A percentile compares a stretch with the other conserved stretches of the same genome.
phyloP scores from a whole-genome alignment of 2,888 invertebrate genomes.

The Baccha elongata region DNA sequence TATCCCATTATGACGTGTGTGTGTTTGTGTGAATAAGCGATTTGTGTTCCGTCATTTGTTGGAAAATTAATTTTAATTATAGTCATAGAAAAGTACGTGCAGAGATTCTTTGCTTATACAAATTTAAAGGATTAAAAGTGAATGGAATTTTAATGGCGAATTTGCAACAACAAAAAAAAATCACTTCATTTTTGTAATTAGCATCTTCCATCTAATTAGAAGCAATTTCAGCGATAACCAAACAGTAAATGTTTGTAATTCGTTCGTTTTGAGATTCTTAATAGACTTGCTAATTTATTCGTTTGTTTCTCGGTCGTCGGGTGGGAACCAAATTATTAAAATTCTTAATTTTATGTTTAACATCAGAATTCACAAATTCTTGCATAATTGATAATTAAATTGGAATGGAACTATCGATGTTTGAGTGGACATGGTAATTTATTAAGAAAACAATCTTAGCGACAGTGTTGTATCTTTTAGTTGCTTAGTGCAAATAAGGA shows the following conservation, averaged over 20 bases:
- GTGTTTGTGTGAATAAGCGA: neutral
- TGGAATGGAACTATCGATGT: conserved; percentile 1
- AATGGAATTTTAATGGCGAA: neutral
- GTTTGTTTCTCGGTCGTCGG: neutral
- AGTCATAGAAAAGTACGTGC: neutral
- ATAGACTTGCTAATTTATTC: conserved; percentile 36
- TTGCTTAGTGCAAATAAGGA: neutral
- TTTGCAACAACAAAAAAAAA: neutral
- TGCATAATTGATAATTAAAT: conserved; percentile 10
- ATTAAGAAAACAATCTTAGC: neutral
- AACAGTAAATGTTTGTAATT: conserved; percentile 20
- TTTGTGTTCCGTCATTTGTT: conserved; percentile 26
- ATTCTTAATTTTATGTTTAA: conserved; percentile 19
- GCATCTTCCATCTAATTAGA: neutral
- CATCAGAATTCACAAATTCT: neutral
- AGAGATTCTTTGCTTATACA: too few species aligned
- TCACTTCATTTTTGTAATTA: neutral
- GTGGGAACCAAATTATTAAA: conserved; percentile 16
- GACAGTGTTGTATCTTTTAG: neutral
- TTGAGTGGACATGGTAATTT: conserved; percentile 9
- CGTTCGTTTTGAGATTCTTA: conserved; percentile 19
- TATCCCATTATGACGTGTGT: neutral
- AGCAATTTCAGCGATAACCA: conserved; percentile 6
- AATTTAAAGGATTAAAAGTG: neutral
- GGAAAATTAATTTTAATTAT: neutral